Conservation (phyloP, 1,140 invertebrate species). For the Laupala kohalensis region DNA sequence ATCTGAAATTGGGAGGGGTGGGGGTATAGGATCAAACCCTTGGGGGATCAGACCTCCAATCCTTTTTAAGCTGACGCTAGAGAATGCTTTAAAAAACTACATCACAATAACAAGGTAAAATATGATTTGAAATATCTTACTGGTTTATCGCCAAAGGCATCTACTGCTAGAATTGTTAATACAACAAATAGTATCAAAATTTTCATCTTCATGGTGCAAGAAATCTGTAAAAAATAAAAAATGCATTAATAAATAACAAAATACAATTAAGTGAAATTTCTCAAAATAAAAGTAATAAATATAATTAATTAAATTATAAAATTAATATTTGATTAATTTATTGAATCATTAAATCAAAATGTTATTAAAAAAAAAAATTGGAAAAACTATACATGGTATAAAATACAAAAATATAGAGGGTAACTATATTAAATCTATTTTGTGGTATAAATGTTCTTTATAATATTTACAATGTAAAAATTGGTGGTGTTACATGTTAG, state of each 20-base stretch:
- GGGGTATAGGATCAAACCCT: too few relatives aligned
- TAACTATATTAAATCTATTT: too few relatives aligned
- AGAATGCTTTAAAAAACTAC: not conserved
- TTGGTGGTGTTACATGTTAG: too few relatives aligned
- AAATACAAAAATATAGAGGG: too few relatives aligned
- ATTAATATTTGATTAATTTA: not conserved
- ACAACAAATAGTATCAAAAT: not conserved
- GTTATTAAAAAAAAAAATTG: too few relatives aligned
- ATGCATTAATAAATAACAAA: not conserved
- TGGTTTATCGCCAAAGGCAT: not conserved
- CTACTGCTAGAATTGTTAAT: not conserved
- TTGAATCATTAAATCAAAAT: too few relatives aligned
- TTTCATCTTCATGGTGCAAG: constrained; percentile 2
- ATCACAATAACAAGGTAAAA: not conserved
- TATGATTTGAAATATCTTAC: not conserved
- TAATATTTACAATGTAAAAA: too few relatives aligned
- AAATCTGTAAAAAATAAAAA: not conserved
- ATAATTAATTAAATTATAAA: not conserved
- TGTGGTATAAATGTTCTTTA: too few relatives aligned
- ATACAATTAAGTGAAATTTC: not conserved
- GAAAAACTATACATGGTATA: too few relatives aligned
- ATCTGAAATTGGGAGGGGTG: too few relatives aligned
- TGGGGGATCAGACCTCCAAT: too few relatives aligned
- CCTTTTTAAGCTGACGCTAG: too few relatives aligned
- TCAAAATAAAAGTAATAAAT: not conserved